Conservation (phyloP, 2,888 invertebrate species). For the Drosophila picticornis region DNA sequence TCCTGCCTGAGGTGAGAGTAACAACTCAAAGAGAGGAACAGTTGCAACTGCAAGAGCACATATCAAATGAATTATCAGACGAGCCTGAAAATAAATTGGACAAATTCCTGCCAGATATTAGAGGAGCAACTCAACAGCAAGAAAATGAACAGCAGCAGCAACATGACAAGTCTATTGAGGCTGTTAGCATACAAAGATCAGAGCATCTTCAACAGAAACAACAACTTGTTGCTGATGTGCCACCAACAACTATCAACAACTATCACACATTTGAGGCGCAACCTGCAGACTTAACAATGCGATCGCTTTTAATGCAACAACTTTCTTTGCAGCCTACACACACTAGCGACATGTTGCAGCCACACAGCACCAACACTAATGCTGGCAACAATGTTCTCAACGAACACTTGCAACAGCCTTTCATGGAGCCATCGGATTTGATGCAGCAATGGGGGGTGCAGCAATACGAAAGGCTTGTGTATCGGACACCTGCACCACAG, state of each 20-base stretch:
- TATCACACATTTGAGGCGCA: neutral
- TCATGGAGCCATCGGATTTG: constrained; percentile 5
- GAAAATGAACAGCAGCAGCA: neutral
- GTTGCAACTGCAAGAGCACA: no score
- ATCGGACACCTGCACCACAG: constrained; percentile 5
- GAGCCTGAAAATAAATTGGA: neutral
- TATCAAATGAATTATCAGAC: neutral
- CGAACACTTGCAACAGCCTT: constrained; percentile 22
- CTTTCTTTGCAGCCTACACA: constrained; percentile 23
- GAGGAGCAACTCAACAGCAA: neutral
- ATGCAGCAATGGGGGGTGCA: constrained; percentile 25
- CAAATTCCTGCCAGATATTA: neutral
- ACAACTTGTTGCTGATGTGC: constrained; percentile 2
- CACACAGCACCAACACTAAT: constrained; percentile 7
- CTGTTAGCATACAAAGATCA: neutral
- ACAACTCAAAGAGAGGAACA: neutral
- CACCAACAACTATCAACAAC: neutral
- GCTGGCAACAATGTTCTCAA: neutral
- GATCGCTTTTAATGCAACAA: constrained; percentile 27
- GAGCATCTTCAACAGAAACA: constrained; percentile 11
- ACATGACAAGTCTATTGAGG: neutral
- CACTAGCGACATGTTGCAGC: neutral
- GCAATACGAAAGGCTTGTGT: neutral
- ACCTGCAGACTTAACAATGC: constrained; percentile 9
- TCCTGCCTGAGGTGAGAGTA: neutral